Conservation (phyloP, 1,140 invertebrate genomes). For the Cheumatopsyche charites region DNA sequence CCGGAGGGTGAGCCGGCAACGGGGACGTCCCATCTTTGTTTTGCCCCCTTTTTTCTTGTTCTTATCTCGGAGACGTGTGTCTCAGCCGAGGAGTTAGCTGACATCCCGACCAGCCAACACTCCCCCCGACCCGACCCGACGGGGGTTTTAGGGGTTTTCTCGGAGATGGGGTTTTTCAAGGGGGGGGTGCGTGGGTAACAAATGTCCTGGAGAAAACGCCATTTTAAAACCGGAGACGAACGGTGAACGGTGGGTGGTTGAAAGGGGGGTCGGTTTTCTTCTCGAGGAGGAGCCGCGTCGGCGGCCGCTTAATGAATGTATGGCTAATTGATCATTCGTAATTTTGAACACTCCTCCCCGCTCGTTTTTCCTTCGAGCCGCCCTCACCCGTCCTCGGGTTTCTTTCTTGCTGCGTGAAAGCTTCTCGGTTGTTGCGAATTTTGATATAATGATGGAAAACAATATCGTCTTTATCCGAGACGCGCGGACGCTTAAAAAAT, state of each 20-base stretch:
- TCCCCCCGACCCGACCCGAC: not conserved
- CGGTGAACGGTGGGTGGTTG: not conserved
- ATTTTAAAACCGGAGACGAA: conserved; percentile 39
- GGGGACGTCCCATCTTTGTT: conserved; percentile 47
- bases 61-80: conserved; percentile 48
- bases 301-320: conserved; percentile 39
- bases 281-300: not conserved
- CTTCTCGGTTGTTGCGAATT: no score
- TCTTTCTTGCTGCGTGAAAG: no score
- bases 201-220: conserved; percentile 43
- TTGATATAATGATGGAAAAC: no score
- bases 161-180: not conserved
- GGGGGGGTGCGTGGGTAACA: conserved; percentile 38
- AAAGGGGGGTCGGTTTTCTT: no score
- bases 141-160: not conserved
- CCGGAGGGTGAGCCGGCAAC: not conserved
- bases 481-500: no score
- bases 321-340: conserved; percentile 43
- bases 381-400: no score
- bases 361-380: no score
- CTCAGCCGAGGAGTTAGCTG: conserved; percentile 45
- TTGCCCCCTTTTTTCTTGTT: conserved; percentile 48
- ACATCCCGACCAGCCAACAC: conserved; percentile 27
- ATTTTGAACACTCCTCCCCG: conserved; percentile 31
- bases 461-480: no score